Evolutionary conservation across 2,888 invertebrate genomes (phyloP).

Genomic region (Scotopteryx bipunctaria): DNA sequence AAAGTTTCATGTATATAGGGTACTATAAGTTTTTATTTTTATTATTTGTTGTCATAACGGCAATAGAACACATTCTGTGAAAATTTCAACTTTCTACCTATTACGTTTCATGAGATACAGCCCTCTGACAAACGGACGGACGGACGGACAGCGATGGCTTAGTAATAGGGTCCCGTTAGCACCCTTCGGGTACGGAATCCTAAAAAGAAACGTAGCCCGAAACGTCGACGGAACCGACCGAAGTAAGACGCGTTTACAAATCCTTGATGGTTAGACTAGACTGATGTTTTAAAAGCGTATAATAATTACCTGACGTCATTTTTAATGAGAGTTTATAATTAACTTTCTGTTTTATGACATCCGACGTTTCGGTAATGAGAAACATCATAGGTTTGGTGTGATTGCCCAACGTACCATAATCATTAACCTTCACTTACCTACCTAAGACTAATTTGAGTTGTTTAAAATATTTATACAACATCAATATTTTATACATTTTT

Average conservation of each 20-base stretch:
- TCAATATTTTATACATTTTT: too few relatives aligned
- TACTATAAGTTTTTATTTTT: too few relatives aligned
- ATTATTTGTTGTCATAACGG: too few relatives aligned
- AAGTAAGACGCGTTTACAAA: slow-evolving; percentile 20
- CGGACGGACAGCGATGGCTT: too few relatives aligned
- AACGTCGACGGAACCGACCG: background rate
- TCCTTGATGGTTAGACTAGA: slow-evolving; percentile 35
- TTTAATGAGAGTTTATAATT: slow-evolving; percentile 57
- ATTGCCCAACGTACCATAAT: slow-evolving; percentile 41
- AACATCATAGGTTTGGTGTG: slow-evolving; percentile 59
- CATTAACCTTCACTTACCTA: background rate
- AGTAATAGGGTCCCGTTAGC: too few relatives aligned
- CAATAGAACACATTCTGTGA: too few relatives aligned
- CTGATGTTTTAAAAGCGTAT: slow-evolving; percentile 25
- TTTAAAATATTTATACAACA: background rate
- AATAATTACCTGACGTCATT: slow-evolving; percentile 41
- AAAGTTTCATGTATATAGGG: too few relatives aligned
- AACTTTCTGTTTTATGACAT: slow-evolving; percentile 74
- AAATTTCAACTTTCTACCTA: too few relatives aligned
- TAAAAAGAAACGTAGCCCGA: background rate
- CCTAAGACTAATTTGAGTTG: too few relatives aligned
- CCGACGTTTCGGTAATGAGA: slow-evolving; percentile 48
- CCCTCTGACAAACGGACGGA: too few relatives aligned
- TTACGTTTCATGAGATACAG: too few relatives aligned
- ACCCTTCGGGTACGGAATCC: too few relatives aligned